phyloP scores from a whole-genome alignment of 2,888 invertebrate species.

The Brachynemurus nebulosus region DNA sequence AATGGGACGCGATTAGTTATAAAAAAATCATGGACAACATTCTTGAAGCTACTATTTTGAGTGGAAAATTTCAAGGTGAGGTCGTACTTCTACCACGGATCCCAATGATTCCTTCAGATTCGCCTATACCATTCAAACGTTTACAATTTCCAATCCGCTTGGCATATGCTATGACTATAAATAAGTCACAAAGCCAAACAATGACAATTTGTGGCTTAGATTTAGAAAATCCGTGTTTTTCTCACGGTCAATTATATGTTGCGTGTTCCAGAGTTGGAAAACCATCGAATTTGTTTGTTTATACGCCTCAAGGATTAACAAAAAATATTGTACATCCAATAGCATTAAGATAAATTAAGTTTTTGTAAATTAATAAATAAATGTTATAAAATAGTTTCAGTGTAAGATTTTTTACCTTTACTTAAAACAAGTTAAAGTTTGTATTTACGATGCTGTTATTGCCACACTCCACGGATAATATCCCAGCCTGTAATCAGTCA shows the following conservation, averaged over 20 bases:
- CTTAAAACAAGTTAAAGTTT: no score
- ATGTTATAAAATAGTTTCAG: no score
- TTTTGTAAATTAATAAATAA: no score
- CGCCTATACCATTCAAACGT: conserved; percentile 21
- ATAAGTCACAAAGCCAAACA: conserved; percentile 28
- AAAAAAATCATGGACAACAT: conserved; percentile 21
- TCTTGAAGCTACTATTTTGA: conserved; percentile 22
- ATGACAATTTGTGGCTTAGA: conserved; percentile 24
- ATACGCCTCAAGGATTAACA: no score
- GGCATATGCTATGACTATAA: conserved; percentile 25
- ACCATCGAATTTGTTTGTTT: no score
- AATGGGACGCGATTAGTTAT: conserved; percentile 19
- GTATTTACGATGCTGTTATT: no score
- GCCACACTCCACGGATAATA: no score
- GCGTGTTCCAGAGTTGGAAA: no score
- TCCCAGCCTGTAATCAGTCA: no score
- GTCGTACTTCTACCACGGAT: conserved; percentile 23
- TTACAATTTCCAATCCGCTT: conserved; percentile 22
- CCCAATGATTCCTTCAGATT: conserved; percentile 23
- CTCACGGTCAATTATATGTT: conserved; percentile 26
- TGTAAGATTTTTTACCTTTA: no score
- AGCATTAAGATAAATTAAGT: no score
- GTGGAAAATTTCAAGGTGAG: conserved; percentile 18
- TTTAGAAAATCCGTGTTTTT: conserved; percentile 24
- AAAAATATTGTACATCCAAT: no score